Evolutionary conservation across 2,797 vertebrate genomes (phyloP).

Genomic region (Nasua narica): DNA sequence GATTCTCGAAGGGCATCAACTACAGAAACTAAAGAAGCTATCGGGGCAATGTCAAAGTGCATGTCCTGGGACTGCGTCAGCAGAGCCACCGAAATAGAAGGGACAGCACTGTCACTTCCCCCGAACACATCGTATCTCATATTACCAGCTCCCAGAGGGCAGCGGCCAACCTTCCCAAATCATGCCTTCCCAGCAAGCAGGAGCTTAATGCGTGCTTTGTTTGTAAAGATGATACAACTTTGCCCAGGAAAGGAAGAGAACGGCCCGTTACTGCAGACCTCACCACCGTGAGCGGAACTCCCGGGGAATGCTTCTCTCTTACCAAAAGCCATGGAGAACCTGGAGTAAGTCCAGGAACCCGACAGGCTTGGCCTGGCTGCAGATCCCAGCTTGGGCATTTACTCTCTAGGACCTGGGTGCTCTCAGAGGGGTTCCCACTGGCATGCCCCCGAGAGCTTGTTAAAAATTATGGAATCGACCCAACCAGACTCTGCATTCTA

Average conservation of each 20-base stretch:
- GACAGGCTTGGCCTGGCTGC: background rate
- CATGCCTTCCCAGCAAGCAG: background rate
- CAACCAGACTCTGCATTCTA: background rate
- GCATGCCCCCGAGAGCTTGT: background rate
- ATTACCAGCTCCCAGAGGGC: background rate
- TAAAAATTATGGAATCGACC: background rate
- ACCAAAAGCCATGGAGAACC: background rate
- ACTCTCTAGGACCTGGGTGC: background rate
- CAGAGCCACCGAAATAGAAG: background rate
- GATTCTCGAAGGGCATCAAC: background rate
- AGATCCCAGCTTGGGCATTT: too few species aligned
- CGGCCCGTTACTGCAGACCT: background rate
- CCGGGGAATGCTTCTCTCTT: background rate
- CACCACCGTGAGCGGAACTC: background rate
- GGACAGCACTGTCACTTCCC: background rate
- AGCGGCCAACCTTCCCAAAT: background rate
- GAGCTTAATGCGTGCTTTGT: background rate
- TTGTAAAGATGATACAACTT: background rate
- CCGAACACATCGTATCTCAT: background rate
- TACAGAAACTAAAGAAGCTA: background rate
- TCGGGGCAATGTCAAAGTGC: background rate
- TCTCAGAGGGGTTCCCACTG: background rate
- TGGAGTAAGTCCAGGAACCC: background rate
- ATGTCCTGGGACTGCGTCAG: background rate
- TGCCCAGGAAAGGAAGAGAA: background rate